Conservation (phyloP, 2,888 invertebrate genomes). For the Dryadula phaetusa region DNA sequence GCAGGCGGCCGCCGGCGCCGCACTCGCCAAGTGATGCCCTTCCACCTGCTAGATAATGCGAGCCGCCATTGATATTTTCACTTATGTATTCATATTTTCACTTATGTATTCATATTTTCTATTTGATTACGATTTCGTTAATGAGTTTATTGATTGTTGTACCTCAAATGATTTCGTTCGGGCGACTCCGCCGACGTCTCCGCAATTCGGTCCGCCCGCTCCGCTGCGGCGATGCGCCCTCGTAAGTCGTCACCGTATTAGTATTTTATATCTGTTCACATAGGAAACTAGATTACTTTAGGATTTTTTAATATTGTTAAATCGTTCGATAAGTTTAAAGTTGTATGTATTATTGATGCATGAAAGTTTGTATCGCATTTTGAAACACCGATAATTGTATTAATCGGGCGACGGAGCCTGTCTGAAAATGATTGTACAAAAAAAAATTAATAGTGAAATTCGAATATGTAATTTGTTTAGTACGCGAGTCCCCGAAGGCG, state of each 20-base stretch:
- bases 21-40: constrained; percentile 82
- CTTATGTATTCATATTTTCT: constrained; percentile 81
- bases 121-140: constrained; percentile 82
- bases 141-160: constrained; percentile 79
- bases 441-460: constrained; percentile 68
- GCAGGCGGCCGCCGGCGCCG: constrained; percentile 55
- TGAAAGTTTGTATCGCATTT: constrained; percentile 76
- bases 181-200: constrained; percentile 51
- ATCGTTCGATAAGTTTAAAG: constrained; percentile 82
- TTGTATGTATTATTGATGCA: constrained; percentile 80
- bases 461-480: constrained; percentile 73
- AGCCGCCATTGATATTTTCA: constrained; percentile 71
- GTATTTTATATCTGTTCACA: constrained; percentile 73
- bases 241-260: constrained; percentile 60
- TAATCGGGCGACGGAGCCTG: constrained; percentile 76
- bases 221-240: constrained; percentile 59
- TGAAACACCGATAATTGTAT: constrained; percentile 70
- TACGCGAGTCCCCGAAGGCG: constrained; percentile 50
- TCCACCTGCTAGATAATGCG: constrained; percentile 75
- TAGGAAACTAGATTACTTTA: constrained; percentile 80
- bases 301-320: constrained; percentile 80
- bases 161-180: constrained; percentile 66
- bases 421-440: constrained; percentile 82
- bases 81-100: constrained; percentile 79
- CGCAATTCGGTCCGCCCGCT: constrained; percentile 39